phyloP scores from a whole-genome alignment of 2,113 vertebrate genomes.

The Pluvianellus socialis region DNA sequence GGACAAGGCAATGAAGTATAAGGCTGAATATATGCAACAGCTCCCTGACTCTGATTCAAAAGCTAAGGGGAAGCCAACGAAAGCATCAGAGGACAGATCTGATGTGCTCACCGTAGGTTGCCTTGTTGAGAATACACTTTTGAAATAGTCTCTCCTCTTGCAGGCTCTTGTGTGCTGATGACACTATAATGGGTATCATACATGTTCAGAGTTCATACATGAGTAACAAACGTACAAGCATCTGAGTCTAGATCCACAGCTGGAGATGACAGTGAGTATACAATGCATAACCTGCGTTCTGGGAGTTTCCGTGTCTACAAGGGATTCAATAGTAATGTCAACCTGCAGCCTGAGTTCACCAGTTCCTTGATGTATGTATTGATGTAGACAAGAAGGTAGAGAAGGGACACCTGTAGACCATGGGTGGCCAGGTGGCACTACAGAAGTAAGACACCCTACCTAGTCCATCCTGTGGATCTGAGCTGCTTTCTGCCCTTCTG shows the following conservation, averaged over 20 bases:
- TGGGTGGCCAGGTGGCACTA: not conserved
- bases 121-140: not conserved
- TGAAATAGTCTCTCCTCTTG: not conserved
- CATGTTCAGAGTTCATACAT: not conserved
- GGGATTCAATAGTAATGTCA: not conserved
- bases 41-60: not conserved
- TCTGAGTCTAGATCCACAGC: not conserved
- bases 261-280: not conserved
- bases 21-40: not conserved
- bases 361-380: rapidly evolving
- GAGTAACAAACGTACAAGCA: not conserved
- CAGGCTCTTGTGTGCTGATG: not conserved
- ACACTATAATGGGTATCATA: not conserved
- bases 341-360: not conserved
- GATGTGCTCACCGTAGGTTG: not conserved
- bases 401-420: not conserved
- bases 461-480: not conserved
- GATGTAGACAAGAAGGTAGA: not conserved
- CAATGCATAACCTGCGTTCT: not conserved
- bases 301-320: not conserved
- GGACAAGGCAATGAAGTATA: not conserved
- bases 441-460: not conserved
- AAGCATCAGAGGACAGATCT: not conserved
- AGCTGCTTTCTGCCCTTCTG: not conserved
- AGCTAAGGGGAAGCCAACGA: not conserved